Percentiles rank a stretch among this genome's conserved stretches.
phyloP scores from a whole-genome alignment of 1,140 invertebrate genomes.

The Procambarus clarkii region DNA sequence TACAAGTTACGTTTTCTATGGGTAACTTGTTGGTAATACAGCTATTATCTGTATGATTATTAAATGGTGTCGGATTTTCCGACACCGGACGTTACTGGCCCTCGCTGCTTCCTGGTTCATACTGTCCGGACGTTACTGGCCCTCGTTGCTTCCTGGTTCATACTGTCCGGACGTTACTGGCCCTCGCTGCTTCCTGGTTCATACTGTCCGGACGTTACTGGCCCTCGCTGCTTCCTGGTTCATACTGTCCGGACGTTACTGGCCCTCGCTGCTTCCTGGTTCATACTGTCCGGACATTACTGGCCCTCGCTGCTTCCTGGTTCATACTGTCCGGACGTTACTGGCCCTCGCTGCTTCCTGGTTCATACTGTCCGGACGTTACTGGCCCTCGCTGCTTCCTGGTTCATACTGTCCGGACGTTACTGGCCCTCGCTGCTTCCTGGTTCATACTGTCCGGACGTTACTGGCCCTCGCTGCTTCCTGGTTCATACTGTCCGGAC shows the following conservation, averaged over 20 bases:
- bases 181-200: no score
- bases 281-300: slow-evolving; percentile 9
- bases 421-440: neutral
- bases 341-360: neutral
- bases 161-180: slow-evolving; percentile 8
- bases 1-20: no score
- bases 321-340: slow-evolving; percentile 17
- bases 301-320: neutral
- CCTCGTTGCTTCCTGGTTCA: neutral
- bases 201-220: no score
- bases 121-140: slow-evolving; percentile 1
- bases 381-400: neutral
- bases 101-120: neutral
- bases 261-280: no score
- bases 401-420: slow-evolving; percentile 25
- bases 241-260: no score
- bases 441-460: no score
- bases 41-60: no score
- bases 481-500: no score
- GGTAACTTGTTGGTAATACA: no score
- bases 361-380: slow-evolving; percentile 19
- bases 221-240: no score
- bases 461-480: no score
- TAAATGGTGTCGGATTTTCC: no score
- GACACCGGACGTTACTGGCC: neutral